Base-by-base conservation (phyloP, 2,888 invertebrate genomes). In the Sepioteuthis lessoniana region DNA sequence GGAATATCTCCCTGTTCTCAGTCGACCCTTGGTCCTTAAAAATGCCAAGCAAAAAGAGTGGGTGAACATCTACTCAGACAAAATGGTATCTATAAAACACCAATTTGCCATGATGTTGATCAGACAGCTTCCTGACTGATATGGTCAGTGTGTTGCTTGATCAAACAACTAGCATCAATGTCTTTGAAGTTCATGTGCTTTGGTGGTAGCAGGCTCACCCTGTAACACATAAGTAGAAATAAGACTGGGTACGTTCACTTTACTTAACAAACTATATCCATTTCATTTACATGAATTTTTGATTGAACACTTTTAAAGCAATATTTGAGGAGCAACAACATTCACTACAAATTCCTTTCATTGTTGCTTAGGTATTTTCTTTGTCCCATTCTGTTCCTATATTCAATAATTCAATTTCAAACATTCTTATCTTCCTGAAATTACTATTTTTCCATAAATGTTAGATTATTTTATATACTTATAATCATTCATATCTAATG, bases 1-100 rank as follows among this genome's bases (percentile, higher is more conserved):
- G 97, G 97, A 97, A 94, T 97, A 97, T 96, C 96, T 97, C 28
- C 96, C 97, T 94, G 97, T 97, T 94, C 95, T 97, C 91, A 97
- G 97, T 94, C 96, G 97, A 94, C 97, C 97, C 35, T 95, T 97
- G 95, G 97, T 97, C 93, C 96, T 97, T 94, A 95, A 95, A 95
- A 96, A 96, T 95, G 95, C 95, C 95, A 96, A 96, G 95, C 95
- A 95, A 93, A 96, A 95, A 94, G 95, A 96, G 94, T 97, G 96
- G 96, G 96, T 96, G 94, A 96, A 96, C 96, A 95, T 97, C 94
- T 96, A 96, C 95, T 94, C 95, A 94, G 96, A 96, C 94, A 94
- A 95, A 94, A 94, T 96, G 96, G 96, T 96, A 94, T 93, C 91
- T 91, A 91, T 91, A n/a, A 42, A 76, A 76, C 76, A 76, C 76